Conservation (phyloP, 2,888 invertebrate genomes). For the Lepidocyrtoides sp. region DNA sequence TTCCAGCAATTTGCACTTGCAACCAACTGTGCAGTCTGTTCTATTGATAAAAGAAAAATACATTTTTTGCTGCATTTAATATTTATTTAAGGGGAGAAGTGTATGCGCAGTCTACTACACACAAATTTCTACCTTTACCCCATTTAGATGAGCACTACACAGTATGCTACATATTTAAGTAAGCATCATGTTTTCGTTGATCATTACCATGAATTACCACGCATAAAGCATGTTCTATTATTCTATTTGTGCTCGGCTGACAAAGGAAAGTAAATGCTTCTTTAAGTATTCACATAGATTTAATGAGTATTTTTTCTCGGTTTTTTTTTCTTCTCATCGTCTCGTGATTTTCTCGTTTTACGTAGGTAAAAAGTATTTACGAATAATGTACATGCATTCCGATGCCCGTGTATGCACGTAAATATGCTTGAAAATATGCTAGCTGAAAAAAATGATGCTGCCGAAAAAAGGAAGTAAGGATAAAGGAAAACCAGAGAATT, state of each 20-base stretch:
- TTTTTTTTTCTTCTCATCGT: constrained; percentile 42
- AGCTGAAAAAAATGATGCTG: too few species aligned
- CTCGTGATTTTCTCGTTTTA: constrained; percentile 68
- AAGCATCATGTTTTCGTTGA: background rate
- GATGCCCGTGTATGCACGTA: too few species aligned
- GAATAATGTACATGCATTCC: too few species aligned
- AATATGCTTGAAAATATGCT: too few species aligned
- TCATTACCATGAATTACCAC: background rate
- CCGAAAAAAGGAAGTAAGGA: too few species aligned
- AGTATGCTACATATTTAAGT: background rate
- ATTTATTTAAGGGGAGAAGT: background rate
- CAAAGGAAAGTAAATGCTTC: constrained; percentile 55
- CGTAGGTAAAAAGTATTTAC: too few species aligned
- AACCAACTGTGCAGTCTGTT: too few species aligned
- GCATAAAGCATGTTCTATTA: background rate
- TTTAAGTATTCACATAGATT: constrained; percentile 47
- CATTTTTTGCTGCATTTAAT: background rate
- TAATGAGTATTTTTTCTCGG: constrained; percentile 76
- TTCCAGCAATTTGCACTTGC: too few species aligned
- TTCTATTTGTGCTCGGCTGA: background rate
- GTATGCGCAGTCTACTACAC: background rate
- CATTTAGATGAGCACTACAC: background rate
- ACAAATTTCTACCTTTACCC: constrained; percentile 2
- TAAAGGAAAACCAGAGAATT: background rate
- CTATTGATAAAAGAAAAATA: too few species aligned